These are phyloP conservation scores for Saturnia japonica DNA, from an alignment of 2,888 invertebrate genomes.

Conservation along the genomic window DNA sequence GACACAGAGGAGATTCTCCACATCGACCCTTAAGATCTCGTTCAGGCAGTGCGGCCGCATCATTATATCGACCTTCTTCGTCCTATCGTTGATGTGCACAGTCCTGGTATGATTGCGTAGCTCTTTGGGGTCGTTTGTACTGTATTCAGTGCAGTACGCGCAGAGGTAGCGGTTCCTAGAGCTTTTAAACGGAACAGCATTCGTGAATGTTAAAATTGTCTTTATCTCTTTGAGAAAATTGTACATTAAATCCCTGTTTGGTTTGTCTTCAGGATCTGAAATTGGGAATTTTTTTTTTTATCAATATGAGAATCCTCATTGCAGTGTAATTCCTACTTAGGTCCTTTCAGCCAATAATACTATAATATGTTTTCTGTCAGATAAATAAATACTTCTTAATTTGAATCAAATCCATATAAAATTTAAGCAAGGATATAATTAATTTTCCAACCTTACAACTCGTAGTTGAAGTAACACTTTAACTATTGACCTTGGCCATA, in stretches of 20 bases:
- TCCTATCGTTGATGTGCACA: constrained; percentile 40
- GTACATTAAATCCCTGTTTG: constrained; percentile 25
- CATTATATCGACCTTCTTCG: constrained; percentile 41
- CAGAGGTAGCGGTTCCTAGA: constrained; percentile 48
- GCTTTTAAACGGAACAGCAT: constrained; percentile 58
- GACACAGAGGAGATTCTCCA: constrained; percentile 48
- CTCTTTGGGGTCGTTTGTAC: constrained; percentile 47
- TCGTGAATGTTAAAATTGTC: constrained; percentile 50
- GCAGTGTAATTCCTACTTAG: too few species aligned
- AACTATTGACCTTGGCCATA: neutral
- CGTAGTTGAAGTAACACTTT: neutral
- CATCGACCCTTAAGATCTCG: constrained; percentile 59
- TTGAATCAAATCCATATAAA: too few species aligned
- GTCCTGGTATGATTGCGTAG: constrained; percentile 48
- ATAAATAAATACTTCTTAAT: too few species aligned
- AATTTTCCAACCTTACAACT: neutral
- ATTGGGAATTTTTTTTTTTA: neutral
- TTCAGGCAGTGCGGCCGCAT: constrained; percentile 54
- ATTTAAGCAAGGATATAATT: too few species aligned
- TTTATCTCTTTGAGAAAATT: constrained; percentile 51
- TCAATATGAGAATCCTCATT: too few species aligned
- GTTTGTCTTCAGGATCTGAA: neutral
- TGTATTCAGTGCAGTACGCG: constrained; percentile 50
- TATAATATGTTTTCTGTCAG: too few species aligned
- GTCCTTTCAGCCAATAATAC: too few species aligned